phyloP scores from a whole-genome alignment of 2,888 invertebrate genomes.

The Phalera bucephala region DNA sequence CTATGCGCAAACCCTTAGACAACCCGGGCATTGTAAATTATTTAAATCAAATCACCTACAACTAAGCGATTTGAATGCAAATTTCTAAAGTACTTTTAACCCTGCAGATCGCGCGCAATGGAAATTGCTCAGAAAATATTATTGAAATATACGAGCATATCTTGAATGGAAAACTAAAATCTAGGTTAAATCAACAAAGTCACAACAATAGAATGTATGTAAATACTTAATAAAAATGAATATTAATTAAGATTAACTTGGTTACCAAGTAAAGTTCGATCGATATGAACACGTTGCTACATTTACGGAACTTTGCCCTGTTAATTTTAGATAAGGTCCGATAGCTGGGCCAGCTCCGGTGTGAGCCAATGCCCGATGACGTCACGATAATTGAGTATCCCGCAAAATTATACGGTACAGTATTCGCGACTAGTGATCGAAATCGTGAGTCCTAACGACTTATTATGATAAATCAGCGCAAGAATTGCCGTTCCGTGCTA shows the following conservation, averaged over 20 bases:
- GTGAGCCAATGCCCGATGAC: conserved; percentile 33
- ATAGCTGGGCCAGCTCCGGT: conserved; percentile 26
- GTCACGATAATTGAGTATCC: conserved; percentile 42
- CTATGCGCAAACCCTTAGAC: too few relatives aligned
- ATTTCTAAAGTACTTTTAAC: too few relatives aligned
- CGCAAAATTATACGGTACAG: conserved; percentile 38
- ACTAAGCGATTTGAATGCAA: too few relatives aligned
- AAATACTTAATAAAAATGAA: conserved; percentile 14
- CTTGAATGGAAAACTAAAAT: too few relatives aligned
- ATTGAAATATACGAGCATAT: too few relatives aligned
- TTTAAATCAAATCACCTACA: too few relatives aligned
- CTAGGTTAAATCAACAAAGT: neutral
- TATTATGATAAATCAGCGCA: conserved; percentile 22
- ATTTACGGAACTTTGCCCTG: conserved; percentile 51
- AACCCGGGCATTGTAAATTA: too few relatives aligned
- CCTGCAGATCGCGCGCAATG: too few relatives aligned
- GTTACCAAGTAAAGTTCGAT: conserved; percentile 16
- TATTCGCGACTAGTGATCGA: conserved; percentile 32
- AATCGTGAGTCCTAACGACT: conserved; percentile 27
- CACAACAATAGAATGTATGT: neutral
- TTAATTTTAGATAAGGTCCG: conserved; percentile 50
- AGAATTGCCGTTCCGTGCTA: conserved; percentile 21
- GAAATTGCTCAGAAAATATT: neutral
- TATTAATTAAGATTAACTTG: conserved; percentile 21
- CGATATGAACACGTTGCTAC: conserved; percentile 32